Conservation (phyloP, 2,888 invertebrate genomes). For the Tethea ocularis region DNA sequence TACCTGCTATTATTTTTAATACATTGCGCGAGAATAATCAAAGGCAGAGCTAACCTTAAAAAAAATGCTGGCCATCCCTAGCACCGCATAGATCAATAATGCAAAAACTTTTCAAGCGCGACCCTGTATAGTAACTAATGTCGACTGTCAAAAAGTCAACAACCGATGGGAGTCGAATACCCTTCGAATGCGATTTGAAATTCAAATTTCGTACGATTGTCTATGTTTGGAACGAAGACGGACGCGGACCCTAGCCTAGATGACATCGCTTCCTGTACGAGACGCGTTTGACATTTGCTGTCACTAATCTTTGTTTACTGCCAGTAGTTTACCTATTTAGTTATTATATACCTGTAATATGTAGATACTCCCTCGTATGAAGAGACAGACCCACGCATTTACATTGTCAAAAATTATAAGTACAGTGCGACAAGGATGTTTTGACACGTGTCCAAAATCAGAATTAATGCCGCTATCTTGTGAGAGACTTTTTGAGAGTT, state of each 20-base stretch:
- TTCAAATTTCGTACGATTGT: conserved; percentile 48
- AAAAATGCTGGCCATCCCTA: too few species aligned
- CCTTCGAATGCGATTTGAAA: conserved; percentile 44
- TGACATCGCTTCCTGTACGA: conserved; percentile 8
- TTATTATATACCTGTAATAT: too few species aligned
- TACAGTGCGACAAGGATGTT: too few species aligned
- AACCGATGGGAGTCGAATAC: conserved; percentile 45
- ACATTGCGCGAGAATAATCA: too few species aligned
- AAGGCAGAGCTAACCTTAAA: too few species aligned
- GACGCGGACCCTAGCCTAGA: conserved; percentile 1
- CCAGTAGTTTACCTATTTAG: background rate
- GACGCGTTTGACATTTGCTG: background rate
- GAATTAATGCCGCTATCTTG: too few species aligned
- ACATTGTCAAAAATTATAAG: too few species aligned
- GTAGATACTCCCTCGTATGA: too few species aligned
- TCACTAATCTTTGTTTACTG: background rate
- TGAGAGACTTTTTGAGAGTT: too few species aligned
- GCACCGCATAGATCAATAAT: background rate
- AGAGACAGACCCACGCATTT: too few species aligned
- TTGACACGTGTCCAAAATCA: too few species aligned
- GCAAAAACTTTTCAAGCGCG: conserved; percentile 6
- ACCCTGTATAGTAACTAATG: conserved; percentile 32
- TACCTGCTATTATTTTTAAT: background rate
- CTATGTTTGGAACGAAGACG: conserved; percentile 18
- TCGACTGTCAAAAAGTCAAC: conserved; percentile 58